Conservation (phyloP, 2,113 vertebrate species). For the Reinhardtius hippoglossoides region DNA sequence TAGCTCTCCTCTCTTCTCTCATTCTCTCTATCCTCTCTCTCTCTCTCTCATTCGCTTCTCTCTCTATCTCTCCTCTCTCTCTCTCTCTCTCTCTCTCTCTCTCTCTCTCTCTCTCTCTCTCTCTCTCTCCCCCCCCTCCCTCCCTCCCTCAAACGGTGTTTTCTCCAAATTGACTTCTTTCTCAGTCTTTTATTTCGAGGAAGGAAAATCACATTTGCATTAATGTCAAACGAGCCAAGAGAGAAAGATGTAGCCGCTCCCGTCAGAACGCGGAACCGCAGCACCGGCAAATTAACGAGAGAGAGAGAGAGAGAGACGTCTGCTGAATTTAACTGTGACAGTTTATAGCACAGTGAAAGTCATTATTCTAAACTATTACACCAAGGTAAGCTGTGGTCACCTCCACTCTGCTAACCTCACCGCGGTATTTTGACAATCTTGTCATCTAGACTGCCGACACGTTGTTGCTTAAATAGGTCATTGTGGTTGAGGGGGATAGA, state of each 20-base stretch:
- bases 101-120: not conserved
- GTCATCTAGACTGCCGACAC: constrained; percentile 63
- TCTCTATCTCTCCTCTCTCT: too few species aligned
- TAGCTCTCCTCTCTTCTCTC: too few species aligned
- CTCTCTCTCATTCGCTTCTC: too few species aligned
- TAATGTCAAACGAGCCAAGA: constrained; percentile 35
- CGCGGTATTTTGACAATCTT: constrained; percentile 68
- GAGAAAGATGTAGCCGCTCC: constrained; percentile 31
- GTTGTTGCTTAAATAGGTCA: constrained; percentile 74
- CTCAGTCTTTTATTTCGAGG: constrained; percentile 30
- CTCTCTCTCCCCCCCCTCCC: too few species aligned
- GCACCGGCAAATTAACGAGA: constrained; percentile 51
- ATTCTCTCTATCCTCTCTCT: constrained; percentile 8
- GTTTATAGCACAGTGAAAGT: constrained; percentile 60
- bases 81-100: constrained; percentile 11
- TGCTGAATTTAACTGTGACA: constrained; percentile 46
- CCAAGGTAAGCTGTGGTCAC: constrained; percentile 65
- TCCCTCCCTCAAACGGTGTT: not conserved
- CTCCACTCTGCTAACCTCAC: constrained; percentile 57
- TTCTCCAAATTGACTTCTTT: constrained; percentile 7
- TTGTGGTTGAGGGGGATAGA: constrained; percentile 61
- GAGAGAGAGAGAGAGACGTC: constrained; percentile 30
- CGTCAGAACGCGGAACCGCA: constrained; percentile 22
- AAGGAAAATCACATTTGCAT: constrained; percentile 50
- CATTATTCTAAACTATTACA: constrained; percentile 63